Evolutionary conservation across 2,888 invertebrate genomes (phyloP).

Genomic region (Tanytarsus gracilentus): DNA sequence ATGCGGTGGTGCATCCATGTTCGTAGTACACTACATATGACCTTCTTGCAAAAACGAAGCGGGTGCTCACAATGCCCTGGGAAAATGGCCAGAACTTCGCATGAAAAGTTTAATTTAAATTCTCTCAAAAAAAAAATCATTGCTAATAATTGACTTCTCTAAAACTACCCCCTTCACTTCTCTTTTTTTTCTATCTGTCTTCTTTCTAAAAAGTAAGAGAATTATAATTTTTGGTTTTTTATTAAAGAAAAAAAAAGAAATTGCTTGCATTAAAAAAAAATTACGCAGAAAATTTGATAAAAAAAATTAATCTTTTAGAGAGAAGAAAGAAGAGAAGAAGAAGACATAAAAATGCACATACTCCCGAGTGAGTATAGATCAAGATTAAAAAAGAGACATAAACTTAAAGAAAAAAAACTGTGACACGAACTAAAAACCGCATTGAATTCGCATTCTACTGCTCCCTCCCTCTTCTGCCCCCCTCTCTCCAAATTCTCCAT

Average conservation of each 20-base stretch:
- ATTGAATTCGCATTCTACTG: too few relatives aligned
- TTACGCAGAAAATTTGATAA: neutral
- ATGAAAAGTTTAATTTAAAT: constrained; percentile 30
- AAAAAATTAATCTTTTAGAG: too few relatives aligned
- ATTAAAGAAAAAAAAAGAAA: constrained; percentile 4
- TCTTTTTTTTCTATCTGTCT: too few relatives aligned
- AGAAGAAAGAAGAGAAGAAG: too few relatives aligned
- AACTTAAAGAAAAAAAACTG: too few relatives aligned
- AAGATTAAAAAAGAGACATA: too few relatives aligned
- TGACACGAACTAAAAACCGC: too few relatives aligned
- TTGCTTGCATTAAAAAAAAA: neutral
- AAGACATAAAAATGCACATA: too few relatives aligned
- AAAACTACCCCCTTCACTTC: too few relatives aligned
- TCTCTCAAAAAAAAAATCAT: neutral
- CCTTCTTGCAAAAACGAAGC: constrained; percentile 66
- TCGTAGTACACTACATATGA: constrained; percentile 56
- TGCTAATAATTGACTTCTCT: neutral
- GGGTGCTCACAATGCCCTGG: constrained; percentile 60
- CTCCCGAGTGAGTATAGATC: too few relatives aligned
- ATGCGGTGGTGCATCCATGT: constrained; percentile 74
- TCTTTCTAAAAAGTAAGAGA: constrained; percentile 33
- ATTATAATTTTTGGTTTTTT: constrained; percentile 30
- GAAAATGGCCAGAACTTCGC: constrained; percentile 35
- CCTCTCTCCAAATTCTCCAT: too few relatives aligned
- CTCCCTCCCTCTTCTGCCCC: too few relatives aligned